These are phyloP conservation scores for Mormyrus proboscirostris DNA, from an alignment of 2,797 vertebrate genomes.

Conservation along the genomic window DNA sequence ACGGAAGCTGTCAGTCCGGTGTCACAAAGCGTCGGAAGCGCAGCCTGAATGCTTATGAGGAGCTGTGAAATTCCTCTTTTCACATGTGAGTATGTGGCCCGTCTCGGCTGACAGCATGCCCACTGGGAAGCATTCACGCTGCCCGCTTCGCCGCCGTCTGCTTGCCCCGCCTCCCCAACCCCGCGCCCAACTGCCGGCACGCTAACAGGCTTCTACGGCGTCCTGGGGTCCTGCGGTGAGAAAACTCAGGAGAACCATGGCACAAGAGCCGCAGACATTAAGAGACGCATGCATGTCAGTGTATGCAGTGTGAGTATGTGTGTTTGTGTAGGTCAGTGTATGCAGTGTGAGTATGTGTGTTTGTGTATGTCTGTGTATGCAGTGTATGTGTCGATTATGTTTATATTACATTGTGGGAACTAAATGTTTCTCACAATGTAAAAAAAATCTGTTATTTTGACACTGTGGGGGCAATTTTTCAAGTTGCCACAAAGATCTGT, in stretches of 20 bases:
- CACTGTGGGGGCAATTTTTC: not conserved
- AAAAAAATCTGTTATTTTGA: not conserved
- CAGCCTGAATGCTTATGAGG: slow-evolving; percentile 60
- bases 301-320: not conserved
- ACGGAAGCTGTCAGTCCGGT: slow-evolving; percentile 56
- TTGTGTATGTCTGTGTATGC: not conserved
- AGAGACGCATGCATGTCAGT: not conserved
- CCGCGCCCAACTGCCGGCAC: not conserved
- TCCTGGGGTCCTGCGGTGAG: not conserved
- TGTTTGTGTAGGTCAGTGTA: not conserved
- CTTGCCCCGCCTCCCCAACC: not conserved
- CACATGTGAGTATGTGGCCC: slow-evolving; percentile 29
- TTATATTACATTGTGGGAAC: not conserved
- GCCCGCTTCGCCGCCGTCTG: not conserved
- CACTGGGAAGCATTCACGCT: slow-evolving; percentile 16
- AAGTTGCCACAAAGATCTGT: not conserved
- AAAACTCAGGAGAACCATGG: not conserved
- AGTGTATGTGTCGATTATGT: not conserved
- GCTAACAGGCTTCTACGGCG: not conserved
- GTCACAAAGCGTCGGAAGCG: slow-evolving; percentile 55
- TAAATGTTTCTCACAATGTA: not conserved
- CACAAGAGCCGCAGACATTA: not conserved
- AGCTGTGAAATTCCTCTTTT: slow-evolving; percentile 58
- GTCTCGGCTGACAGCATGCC: slow-evolving; percentile 14
- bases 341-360: not conserved